phyloP scores from a whole-genome alignment of 35 echinoderm and acorn worm species.

The Ophioderma brevispina region DNA sequence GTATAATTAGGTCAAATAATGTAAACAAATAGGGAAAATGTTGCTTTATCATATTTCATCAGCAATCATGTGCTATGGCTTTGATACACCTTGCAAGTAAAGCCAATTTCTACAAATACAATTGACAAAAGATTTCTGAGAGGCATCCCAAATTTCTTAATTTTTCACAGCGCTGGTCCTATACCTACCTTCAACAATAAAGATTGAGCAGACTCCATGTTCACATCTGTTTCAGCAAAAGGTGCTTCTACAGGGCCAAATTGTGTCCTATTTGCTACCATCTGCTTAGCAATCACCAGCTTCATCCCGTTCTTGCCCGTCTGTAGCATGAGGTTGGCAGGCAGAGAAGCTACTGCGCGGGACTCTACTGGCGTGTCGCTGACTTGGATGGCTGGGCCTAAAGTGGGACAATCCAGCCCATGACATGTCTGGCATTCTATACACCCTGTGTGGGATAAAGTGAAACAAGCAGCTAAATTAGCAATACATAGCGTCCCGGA shows the following conservation, averaged over 20 bases:
- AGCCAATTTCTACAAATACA: too few species aligned
- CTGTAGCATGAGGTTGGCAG: background rate
- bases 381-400: background rate
- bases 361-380: slow-evolving; percentile 16
- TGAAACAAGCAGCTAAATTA: too few species aligned
- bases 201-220: background rate
- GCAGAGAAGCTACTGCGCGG: slow-evolving; percentile 1
- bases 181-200: slow-evolving; percentile 17
- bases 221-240: background rate
- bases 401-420: slow-evolving; percentile 17
- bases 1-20: too few species aligned
- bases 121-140: too few species aligned
- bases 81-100: too few species aligned
- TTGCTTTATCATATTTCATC: too few species aligned
- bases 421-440: slow-evolving; percentile 24
- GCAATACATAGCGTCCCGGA: too few species aligned
- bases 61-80: too few species aligned
- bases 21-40: too few species aligned
- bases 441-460: too few species aligned
- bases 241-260: slow-evolving; percentile 31
- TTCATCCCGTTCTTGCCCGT: background rate
- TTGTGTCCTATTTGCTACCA: background rate
- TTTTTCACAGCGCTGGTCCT: background rate
- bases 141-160: too few species aligned
- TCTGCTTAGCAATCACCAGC: background rate